Percentiles rank a stretch among this genome's conserved stretches.
phyloP scores from a whole-genome alignment of 1,140 invertebrate genomes.

The Lordiphosa collinella region DNA sequence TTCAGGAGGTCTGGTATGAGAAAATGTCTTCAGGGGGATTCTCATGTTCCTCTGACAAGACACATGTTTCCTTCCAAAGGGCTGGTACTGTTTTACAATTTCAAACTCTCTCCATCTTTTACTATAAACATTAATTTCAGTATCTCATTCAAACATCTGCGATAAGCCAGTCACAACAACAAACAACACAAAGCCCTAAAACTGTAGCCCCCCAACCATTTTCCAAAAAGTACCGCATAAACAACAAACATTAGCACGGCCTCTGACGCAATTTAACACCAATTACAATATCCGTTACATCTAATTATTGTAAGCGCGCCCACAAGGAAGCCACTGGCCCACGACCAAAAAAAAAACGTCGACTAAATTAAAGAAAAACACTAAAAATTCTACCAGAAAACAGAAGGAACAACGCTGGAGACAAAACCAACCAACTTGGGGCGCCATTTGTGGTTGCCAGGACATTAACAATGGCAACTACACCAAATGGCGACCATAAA shows the following conservation, averaged over 20 bases:
- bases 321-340: conserved; percentile 60
- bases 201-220: no score
- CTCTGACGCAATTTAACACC: conserved; percentile 78
- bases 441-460: conserved; percentile 72
- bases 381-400: conserved; percentile 4
- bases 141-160: no score
- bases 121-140: no score
- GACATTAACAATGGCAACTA: conserved; percentile 70
- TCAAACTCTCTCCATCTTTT: no score
- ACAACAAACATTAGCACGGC: conserved; percentile 65
- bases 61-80: no score
- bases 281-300: conserved; percentile 80
- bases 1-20: no score
- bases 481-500: conserved; percentile 68
- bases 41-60: no score
- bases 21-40: no score
- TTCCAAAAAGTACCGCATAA: conserved; percentile 6
- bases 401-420: conserved; percentile 14
- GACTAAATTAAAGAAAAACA: conserved; percentile 76
- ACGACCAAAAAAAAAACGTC: conserved; percentile 15
- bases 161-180: conserved; percentile 27
- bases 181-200: conserved; percentile 1
- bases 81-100: no score
- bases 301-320: conserved; percentile 75
- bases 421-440: conserved; percentile 34